Percentiles rank a stretch among this genome's conserved stretches.
Evolutionary conservation across 2,888 invertebrate genomes (phyloP).

Genomic region (Trimorus sp.): DNA sequence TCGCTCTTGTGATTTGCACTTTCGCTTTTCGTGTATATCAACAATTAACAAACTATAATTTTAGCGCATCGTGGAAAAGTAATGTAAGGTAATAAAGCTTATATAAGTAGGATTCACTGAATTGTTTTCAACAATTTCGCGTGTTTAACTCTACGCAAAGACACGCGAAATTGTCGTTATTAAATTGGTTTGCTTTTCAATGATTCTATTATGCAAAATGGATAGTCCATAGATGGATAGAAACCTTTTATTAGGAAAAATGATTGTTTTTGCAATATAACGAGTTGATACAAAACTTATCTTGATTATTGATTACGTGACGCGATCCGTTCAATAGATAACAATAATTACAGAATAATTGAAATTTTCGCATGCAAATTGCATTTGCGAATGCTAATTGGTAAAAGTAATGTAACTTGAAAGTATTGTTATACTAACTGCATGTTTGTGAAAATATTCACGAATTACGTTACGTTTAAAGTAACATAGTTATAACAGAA

Average conservation of each 20-base stretch:
- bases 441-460: too few species aligned
- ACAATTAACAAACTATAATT: slow-evolving; percentile 32
- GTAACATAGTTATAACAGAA: too few species aligned
- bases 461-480: too few species aligned
- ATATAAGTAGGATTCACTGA: slow-evolving; percentile 28
- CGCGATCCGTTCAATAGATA: slow-evolving; percentile 26
- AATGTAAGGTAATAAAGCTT: slow-evolving; percentile 26
- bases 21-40: slow-evolving; percentile 50
- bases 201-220: neutral
- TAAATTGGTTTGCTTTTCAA: slow-evolving; percentile 16
- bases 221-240: slow-evolving; percentile 14
- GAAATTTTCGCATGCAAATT: slow-evolving; percentile 27
- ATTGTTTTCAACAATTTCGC: neutral
- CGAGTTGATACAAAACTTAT: slow-evolving; percentile 29
- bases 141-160: slow-evolving; percentile 7
- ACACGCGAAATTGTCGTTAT: neutral
- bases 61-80: slow-evolving; percentile 16
- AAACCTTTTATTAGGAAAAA: slow-evolving; percentile 18
- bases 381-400: slow-evolving; percentile 20
- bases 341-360: slow-evolving; percentile 24
- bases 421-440: slow-evolving; percentile 4
- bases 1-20: slow-evolving; percentile 26
- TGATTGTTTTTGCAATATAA: slow-evolving; percentile 4
- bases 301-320: slow-evolving; percentile 41
- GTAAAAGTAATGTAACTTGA: slow-evolving; percentile 37